These are phyloP conservation scores for Oncorhynchus keta DNA, from an alignment of 2,113 vertebrate genomes.

Conservation along the genomic window DNA sequence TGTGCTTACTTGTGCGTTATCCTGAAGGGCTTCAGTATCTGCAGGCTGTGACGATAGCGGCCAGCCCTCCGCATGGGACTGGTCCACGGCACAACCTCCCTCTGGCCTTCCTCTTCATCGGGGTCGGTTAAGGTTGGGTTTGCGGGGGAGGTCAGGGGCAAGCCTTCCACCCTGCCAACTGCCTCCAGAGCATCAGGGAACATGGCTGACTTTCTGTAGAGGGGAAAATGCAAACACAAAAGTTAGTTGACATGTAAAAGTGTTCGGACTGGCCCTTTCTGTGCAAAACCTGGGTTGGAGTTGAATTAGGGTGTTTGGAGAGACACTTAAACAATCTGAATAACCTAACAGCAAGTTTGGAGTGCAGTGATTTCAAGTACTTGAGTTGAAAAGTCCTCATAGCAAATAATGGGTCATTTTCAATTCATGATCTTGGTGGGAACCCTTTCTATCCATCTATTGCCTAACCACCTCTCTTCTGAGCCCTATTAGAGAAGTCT, in stretches of 20 bases:
- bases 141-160: slow-evolving; percentile 64
- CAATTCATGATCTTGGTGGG: no score
- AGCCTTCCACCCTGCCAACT: slow-evolving; percentile 66
- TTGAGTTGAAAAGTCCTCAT: not conserved
- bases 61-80: slow-evolving; percentile 52
- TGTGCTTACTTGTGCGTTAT: slow-evolving; percentile 77
- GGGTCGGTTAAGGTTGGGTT: slow-evolving; percentile 46
- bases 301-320: no score
- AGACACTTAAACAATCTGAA: no score
- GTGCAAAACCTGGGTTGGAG: no score
- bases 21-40: slow-evolving; percentile 80
- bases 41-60: slow-evolving; percentile 76
- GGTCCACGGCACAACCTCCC: slow-evolving; percentile 21
- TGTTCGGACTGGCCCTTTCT: not conserved
- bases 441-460: no score
- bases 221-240: slow-evolving; percentile 9
- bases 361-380: not conserved
- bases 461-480: no score
- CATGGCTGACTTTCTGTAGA: slow-evolving; percentile 54
- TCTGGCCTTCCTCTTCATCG: slow-evolving; percentile 62
- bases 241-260: not conserved
- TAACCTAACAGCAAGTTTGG: no score
- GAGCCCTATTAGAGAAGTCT: not conserved
- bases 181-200: slow-evolving; percentile 71
- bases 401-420: no score